Percentiles rank a stretch among this genome's conserved stretches.
Evolutionary conservation across 2,888 invertebrate species (phyloP).

Genomic region (Mesoligia furuncula): DNA sequence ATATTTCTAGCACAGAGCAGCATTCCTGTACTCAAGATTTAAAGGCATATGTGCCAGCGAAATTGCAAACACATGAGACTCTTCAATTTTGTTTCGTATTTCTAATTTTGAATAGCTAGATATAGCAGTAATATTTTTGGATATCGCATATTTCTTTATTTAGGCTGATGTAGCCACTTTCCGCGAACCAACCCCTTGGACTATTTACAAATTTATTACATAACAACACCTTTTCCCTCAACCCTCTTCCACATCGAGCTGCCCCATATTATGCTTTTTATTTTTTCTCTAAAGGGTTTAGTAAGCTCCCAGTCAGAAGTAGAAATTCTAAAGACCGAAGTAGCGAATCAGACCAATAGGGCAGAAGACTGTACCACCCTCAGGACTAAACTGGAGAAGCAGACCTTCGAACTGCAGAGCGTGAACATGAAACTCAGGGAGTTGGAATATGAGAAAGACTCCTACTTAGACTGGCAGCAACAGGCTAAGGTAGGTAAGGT

Average conservation of each 20-base stretch:
- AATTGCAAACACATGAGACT: no score
- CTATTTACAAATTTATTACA: no score
- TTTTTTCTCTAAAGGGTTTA: conserved; percentile 81
- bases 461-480: conserved; percentile 87
- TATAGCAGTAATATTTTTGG: no score
- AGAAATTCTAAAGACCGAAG: conserved; percentile 83
- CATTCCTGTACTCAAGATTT: neutral
- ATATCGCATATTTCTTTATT: no score
- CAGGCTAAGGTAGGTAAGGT: conserved; percentile 80
- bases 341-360: conserved; percentile 78
- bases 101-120: no score
- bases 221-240: no score
- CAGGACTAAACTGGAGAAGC: conserved; percentile 83
- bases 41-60: no score
- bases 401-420: conserved; percentile 83
- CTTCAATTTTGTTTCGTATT: no score
- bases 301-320: conserved; percentile 90
- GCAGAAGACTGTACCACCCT: conserved; percentile 81
- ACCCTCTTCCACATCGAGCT: no score
- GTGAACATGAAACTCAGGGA: conserved; percentile 83
- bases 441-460: conserved; percentile 86
- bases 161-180: no score
- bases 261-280: neutral
- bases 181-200: no score
- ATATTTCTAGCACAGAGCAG: neutral